Evolutionary conservation across 2,888 invertebrate species (phyloP), one percentile per base, ranked within the genome.

Genomic region (Achlya flavicornis): DNA sequence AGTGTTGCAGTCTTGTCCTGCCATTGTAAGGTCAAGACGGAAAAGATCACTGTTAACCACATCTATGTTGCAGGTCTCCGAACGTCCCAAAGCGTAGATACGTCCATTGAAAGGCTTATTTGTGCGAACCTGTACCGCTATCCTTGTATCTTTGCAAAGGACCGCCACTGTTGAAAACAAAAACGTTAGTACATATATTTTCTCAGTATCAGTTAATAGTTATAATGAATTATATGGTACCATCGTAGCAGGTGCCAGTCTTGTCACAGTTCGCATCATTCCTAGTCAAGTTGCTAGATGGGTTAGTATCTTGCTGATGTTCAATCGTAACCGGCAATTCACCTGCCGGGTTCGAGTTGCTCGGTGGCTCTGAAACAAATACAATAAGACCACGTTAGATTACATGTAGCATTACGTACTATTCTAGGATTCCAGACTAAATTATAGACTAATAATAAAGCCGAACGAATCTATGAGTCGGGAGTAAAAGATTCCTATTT

Each of bases 91-190:
- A 26, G 98, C 98, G 87, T 98, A 98, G 85, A 98, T 98, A 68
- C 98, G 96, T 14, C 98, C 98, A 81, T 98, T 98, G 95, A 98
- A 98, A 32, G 98, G 98, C 82, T 98, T 97, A 90, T 98, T 98
- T 48, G 98, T 98, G 75, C 97, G 95, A 26, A 98, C 98, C 90
- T 98, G 97, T 0, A 98, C 97, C 6, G 98, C 98, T 79, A 98
- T 98, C 79, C 97, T 95, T 3, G 98, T 98, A 86, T 98, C 98
- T 89, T 98, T 98, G 94, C 98, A 98, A 87, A 98, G 97, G 0
- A 98, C 98, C 38, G 98, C 96, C 62, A 98, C 98, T 98, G 90
- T 58, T 68, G 58, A 63, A 35, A 7, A 53, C 16, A 7, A 53
- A 43, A 41, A 19, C 12, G 41, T 4, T 41, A 19, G 2, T 35